These are phyloP conservation scores for Zhuqinia jingwanae DNA, from an alignment of 2,888 invertebrate species.

Conservation along the genomic window DNA sequence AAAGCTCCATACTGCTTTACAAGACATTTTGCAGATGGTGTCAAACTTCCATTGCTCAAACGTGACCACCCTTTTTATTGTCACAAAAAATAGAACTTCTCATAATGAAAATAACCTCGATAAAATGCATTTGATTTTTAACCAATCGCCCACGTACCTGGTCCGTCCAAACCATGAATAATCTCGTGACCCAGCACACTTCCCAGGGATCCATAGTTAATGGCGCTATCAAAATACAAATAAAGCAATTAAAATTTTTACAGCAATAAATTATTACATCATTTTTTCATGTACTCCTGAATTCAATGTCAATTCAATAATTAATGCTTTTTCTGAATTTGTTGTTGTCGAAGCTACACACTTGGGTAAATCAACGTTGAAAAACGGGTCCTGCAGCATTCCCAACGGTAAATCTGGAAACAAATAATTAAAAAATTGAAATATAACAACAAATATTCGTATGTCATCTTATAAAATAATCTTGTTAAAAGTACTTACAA, in stretches of 20 bases:
- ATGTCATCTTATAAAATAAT: too few species aligned
- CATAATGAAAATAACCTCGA: background rate
- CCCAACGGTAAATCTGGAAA: background rate
- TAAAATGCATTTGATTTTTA: background rate
- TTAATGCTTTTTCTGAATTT: too few species aligned
- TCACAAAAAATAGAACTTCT: too few species aligned
- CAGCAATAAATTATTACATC: background rate
- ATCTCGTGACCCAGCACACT: background rate
- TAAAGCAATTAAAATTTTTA: background rate
- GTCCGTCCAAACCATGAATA: conserved; percentile 2
- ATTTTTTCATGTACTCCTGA: background rate
- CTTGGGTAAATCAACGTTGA: background rate
- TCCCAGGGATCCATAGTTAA: background rate
- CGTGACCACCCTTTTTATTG: background rate
- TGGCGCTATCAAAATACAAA: background rate
- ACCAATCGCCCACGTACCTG: conserved; percentile 4
- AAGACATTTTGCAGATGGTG: background rate
- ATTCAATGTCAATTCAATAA: too few species aligned
- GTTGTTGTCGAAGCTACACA: too few species aligned
- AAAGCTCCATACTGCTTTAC: background rate
- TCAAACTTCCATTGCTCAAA: background rate
- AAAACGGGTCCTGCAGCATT: background rate
- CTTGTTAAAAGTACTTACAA: too few species aligned
- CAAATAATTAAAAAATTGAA: background rate
- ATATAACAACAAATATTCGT: background rate